A percentile compares a stretch with the other conserved stretches of the same genome.
Conservation (phyloP, 2,797 vertebrate species). For the Hippoglossus hippoglossus region DNA sequence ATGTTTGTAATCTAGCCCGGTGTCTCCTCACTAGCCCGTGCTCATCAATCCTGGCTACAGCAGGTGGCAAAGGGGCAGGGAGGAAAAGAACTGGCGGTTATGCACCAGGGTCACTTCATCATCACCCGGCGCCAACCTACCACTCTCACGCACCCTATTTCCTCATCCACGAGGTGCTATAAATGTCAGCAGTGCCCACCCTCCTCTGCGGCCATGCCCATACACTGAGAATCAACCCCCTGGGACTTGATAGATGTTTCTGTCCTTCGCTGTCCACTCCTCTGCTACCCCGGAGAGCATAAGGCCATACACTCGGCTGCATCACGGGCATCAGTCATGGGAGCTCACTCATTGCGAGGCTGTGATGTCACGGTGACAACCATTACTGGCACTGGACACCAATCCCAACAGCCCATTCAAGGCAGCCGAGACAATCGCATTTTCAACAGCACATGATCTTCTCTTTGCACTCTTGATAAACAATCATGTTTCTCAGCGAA, state of each 20-base stretch:
- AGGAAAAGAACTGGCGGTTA: conserved; percentile 35
- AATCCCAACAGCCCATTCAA: conserved; percentile 1
- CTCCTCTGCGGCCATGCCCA: conserved; percentile 26
- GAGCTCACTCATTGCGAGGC: conserved; percentile 35
- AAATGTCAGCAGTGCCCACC: conserved; percentile 67
- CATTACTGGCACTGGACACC: conserved; percentile 14
- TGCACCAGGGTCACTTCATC: conserved; percentile 72
- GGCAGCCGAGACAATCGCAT: not conserved
- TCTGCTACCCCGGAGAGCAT: conserved; percentile 36
- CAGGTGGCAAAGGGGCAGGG: conserved; percentile 71
- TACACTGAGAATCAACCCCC: conserved; percentile 50
- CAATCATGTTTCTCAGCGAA: conserved; percentile 15
- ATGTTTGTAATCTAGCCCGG: conserved; percentile 82
- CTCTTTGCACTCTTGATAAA: not conserved
- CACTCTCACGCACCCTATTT: conserved; percentile 40
- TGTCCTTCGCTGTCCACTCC: conserved; percentile 64
- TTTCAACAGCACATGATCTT: conserved; percentile 1
- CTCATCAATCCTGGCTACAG: conserved; percentile 83
- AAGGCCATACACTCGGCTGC: conserved; percentile 37
- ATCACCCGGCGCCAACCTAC: conserved; percentile 57
- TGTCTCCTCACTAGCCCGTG: conserved; percentile 69
- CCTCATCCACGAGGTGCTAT: conserved; percentile 50
- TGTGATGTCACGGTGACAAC: conserved; percentile 22
- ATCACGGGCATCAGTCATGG: conserved; percentile 42
- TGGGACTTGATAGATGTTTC: conserved; percentile 67